These are phyloP conservation scores for Prunella strophiata DNA, from an alignment of 2,797 vertebrate species.

Conservation along the genomic window DNA sequence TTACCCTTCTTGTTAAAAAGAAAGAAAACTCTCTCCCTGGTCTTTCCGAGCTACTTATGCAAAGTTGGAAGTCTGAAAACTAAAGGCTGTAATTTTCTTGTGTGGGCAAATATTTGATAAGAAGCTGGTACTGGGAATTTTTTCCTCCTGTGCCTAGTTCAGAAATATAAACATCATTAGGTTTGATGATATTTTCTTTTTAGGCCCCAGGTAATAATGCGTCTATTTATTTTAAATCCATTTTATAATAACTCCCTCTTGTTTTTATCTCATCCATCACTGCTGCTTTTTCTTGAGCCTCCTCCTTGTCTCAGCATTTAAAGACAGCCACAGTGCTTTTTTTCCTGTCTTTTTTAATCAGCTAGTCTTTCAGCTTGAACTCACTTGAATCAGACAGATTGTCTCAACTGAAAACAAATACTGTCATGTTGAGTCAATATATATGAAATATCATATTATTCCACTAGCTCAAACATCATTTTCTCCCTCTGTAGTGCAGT, in stretches of 20 bases:
- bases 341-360: not conserved
- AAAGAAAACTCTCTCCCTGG: not conserved
- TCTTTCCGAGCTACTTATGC: not conserved
- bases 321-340: not conserved
- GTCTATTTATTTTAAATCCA: not conserved
- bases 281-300: not conserved
- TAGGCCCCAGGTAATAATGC: not conserved
- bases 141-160: not conserved
- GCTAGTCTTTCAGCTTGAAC: not conserved
- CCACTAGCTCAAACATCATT: not conserved
- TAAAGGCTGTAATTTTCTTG: not conserved
- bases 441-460: not conserved
- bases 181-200: conserved; percentile 9
- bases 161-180: not conserved
- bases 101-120: not conserved
- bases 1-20: not conserved
- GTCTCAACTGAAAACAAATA: conserved; percentile 8
- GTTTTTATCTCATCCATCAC: not conserved
- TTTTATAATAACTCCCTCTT: not conserved
- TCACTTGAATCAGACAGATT: not conserved
- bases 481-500: not conserved
- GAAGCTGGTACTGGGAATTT: not conserved
- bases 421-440: not conserved
- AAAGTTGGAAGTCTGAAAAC: not conserved
- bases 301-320: not conserved